A percentile compares a stretch with the other conserved stretches of the same genome.
Conservation (phyloP, 37 sponge, comb jelly and placozoan genomes). For the Amphimedon queenslandica region DNA sequence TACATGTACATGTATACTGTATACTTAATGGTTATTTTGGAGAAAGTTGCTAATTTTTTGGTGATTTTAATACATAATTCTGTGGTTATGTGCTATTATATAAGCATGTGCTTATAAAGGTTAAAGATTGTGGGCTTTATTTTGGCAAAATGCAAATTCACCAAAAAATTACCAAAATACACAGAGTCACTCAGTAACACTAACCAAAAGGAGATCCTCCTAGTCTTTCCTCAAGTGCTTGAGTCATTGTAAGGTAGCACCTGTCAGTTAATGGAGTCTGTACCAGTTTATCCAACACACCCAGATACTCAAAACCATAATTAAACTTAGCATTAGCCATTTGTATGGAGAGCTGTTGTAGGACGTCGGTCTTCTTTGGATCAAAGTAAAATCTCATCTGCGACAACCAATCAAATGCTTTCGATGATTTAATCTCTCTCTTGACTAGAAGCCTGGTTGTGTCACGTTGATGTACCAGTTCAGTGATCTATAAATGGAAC, state of each 20-base stretch:
- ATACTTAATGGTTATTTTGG: too few relatives aligned
- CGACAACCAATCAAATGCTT: conserved; percentile 90
- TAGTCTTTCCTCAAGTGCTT: conserved; percentile 91
- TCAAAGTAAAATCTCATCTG: conserved; percentile 99
- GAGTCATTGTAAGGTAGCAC: conserved; percentile 98
- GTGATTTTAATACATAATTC: too few relatives aligned
- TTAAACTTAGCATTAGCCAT: conserved; percentile 97
- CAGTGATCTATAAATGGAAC: conserved; percentile 78
- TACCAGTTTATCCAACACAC: conserved; percentile 92
- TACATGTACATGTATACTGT: too few relatives aligned
- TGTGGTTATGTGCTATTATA: too few relatives aligned
- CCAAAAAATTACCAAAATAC: too few relatives aligned
- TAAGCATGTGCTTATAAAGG: too few relatives aligned
- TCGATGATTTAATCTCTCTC: conserved; percentile 48
- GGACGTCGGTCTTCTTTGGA: conserved; percentile 78
- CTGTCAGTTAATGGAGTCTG: conserved; percentile 99
- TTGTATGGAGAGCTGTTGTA: conserved; percentile 88
- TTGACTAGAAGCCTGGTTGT: conserved; percentile 78
- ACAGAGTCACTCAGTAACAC: not conserved
- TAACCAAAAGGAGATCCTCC: conserved; percentile 97
- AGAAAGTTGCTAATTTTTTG: too few relatives aligned
- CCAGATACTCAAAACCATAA: conserved; percentile 98
- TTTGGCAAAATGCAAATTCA: too few relatives aligned
- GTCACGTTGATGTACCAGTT: conserved; percentile 95
- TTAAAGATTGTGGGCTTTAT: too few relatives aligned